A percentile compares a stretch with the other conserved stretches of the same genome.
Conservation (phyloP, 1,140 invertebrate species). For the Drosophila nebulosa region DNA sequence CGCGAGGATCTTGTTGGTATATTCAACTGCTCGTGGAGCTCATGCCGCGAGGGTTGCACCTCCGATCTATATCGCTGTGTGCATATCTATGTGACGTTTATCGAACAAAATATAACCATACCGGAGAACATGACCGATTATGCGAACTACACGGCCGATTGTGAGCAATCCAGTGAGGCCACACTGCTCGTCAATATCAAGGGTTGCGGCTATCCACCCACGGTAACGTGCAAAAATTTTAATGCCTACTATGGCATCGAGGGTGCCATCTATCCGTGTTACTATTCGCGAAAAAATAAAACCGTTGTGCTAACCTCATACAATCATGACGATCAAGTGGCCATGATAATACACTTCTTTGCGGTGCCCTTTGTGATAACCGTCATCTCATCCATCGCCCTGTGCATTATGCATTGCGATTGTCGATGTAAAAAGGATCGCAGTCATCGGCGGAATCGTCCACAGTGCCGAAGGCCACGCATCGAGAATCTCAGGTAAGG, state of each 20-base stretch:
- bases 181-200: conserved; percentile 90
- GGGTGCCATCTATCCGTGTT: conserved; percentile 90
- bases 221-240: conserved; percentile 91
- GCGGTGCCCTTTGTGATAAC: conserved; percentile 91
- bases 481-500: conserved; percentile 85
- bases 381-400: conserved; percentile 89
- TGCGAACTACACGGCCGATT: conserved; percentile 74
- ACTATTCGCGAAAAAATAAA: conserved; percentile 90
- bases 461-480: conserved; percentile 81
- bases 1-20: conserved; percentile 89
- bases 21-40: conserved; percentile 93
- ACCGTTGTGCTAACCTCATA: conserved; percentile 90
- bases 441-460: conserved; percentile 81
- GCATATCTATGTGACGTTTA: conserved; percentile 90
- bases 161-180: conserved; percentile 83
- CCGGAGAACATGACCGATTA: conserved; percentile 77
- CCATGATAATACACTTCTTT: conserved; percentile 90
- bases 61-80: conserved; percentile 92
- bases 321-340: conserved; percentile 89
- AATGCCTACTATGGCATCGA: conserved; percentile 88
- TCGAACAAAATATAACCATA: conserved; percentile 79
- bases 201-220: conserved; percentile 94
- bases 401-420: conserved; percentile 92
- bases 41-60: conserved; percentile 93
- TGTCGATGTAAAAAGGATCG: conserved; percentile 84